Conservation (phyloP, 2,797 vertebrate species). For the Scleropages formosus region DNA sequence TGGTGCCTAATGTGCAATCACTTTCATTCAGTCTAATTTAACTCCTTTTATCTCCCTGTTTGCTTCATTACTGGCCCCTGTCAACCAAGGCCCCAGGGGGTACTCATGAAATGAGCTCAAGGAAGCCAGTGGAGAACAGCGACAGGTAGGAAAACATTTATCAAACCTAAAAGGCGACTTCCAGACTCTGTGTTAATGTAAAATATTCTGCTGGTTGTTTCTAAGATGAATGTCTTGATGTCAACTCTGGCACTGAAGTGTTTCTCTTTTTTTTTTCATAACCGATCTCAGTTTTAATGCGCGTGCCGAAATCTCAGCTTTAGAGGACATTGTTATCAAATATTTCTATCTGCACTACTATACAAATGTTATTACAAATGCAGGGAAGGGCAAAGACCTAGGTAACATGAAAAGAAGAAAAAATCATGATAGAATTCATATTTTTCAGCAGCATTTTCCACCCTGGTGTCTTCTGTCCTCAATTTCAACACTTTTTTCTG, state of each 20-base stretch:
- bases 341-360: neutral
- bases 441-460: slow-evolving; percentile 12
- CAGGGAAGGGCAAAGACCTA: neutral
- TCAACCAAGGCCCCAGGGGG: slow-evolving; percentile 1
- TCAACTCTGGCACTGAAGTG: neutral
- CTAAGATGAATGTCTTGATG: neutral
- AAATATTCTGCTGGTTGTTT: neutral
- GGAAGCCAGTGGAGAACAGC: neutral
- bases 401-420: no score
- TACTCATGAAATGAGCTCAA: slow-evolving; percentile 22
- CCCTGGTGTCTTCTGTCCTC: neutral
- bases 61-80: neutral
- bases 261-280: no score
- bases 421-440: no score
- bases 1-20: no score
- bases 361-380: neutral
- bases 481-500: slow-evolving; percentile 8
- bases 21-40: neutral
- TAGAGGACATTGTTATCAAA: slow-evolving; percentile 15
- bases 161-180: neutral
- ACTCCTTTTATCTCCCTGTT: slow-evolving; percentile 9
- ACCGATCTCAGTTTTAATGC: neutral
- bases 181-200: neutral
- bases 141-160: slow-evolving; percentile 13
- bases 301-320: neutral